Conservation (phyloP, 2,797 vertebrate species). For the Eospalax fontanierii region DNA sequence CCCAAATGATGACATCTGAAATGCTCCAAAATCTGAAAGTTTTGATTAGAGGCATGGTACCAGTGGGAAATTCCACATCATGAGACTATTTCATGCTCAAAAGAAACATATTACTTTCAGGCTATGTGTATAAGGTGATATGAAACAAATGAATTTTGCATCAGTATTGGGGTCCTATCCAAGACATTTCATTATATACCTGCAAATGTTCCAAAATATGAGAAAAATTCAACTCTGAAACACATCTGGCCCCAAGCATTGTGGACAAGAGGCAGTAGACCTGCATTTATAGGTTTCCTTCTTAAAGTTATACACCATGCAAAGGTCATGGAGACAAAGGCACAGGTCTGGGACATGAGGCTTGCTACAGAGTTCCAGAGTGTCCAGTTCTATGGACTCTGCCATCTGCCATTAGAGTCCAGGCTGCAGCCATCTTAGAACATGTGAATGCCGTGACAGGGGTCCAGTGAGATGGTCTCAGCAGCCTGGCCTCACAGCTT, state of each 20-base stretch:
- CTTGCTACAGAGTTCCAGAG: background rate
- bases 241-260: background rate
- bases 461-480: background rate
- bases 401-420: background rate
- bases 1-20: background rate
- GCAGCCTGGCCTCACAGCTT: background rate
- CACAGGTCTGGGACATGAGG: background rate
- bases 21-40: background rate
- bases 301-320: background rate
- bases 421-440: background rate
- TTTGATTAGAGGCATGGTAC: background rate
- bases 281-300: background rate
- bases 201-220: background rate
- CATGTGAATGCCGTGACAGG: fast-evolving
- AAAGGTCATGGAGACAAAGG: background rate
- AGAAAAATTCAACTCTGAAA: background rate
- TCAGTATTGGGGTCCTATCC: background rate
- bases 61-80: background rate
- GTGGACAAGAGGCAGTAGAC: background rate
- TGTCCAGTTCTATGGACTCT: background rate
- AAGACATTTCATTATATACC: background rate
- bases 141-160: background rate
- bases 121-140: background rate
- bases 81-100: background rate
- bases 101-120: background rate